These are phyloP conservation scores for Poecilia latipinna DNA, from an alignment of 2,113 vertebrate genomes.

Conservation along the genomic window DNA sequence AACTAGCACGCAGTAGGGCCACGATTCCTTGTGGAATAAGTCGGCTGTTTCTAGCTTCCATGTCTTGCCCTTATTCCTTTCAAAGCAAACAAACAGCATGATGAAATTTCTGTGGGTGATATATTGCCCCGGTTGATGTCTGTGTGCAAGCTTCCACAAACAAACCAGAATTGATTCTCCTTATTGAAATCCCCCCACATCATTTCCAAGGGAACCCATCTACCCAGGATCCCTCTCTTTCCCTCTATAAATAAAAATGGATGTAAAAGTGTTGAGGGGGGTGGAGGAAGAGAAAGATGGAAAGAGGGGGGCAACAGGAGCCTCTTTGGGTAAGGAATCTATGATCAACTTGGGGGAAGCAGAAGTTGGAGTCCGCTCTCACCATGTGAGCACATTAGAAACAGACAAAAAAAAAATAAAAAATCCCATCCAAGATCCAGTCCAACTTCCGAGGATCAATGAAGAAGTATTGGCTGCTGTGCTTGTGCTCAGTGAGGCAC, in stretches of 20 bases:
- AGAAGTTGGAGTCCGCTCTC: conserved; percentile 21
- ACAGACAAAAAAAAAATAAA: conserved; percentile 32
- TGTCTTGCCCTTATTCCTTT: conserved; percentile 26
- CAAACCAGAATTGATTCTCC: conserved; percentile 57
- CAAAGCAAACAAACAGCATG: conserved; percentile 58
- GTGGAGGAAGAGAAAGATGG: background rate
- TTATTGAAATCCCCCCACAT: conserved; percentile 65
- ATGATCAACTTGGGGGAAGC: conserved; percentile 20
- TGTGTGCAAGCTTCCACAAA: conserved; percentile 51
- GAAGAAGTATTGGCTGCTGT: conserved; percentile 58
- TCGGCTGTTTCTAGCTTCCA: conserved; percentile 28
- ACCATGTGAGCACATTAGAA: conserved; percentile 61
- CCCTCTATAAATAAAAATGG: conserved; percentile 41
- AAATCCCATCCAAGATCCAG: conserved; percentile 36
- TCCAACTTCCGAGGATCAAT: conserved; percentile 63
- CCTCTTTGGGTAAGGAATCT: conserved; percentile 14
- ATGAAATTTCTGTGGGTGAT: conserved; percentile 61
- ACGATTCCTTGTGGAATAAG: conserved; percentile 26
- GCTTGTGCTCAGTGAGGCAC: conserved; percentile 69
- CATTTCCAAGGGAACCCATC: conserved; percentile 50
- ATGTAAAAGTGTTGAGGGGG: background rate
- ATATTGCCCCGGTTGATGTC: conserved; percentile 50
- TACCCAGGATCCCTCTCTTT: conserved; percentile 19
- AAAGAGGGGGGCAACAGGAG: conserved; percentile 5
- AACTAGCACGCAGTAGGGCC: background rate